These are phyloP conservation scores for Tupiocoris notatus DNA, from an alignment of 2,888 invertebrate genomes.

Conservation along the genomic window DNA sequence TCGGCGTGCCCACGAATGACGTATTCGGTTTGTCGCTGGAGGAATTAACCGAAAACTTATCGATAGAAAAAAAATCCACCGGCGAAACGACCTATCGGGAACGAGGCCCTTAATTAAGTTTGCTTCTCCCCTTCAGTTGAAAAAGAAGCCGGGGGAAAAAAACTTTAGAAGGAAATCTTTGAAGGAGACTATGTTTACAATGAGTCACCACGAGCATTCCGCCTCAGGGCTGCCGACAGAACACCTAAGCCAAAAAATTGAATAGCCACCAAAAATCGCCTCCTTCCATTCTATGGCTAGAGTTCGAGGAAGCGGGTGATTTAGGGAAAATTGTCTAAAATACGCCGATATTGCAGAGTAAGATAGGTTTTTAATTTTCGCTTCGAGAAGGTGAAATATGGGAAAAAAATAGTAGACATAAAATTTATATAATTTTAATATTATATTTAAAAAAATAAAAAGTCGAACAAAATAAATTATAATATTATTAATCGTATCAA, in stretches of 20 bases:
- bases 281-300: not conserved
- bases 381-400: no score
- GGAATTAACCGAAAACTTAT: not conserved
- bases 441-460: no score
- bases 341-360: not conserved
- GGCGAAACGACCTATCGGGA: not conserved
- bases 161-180: not conserved
- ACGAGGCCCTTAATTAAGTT: not conserved
- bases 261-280: slow-evolving; percentile 31
- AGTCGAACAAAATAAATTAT: no score
- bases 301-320: not conserved
- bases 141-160: not conserved
- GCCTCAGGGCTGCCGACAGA: not conserved
- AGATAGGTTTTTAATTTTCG: no score
- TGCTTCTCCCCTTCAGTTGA: not conserved
- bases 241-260: slow-evolving; percentile 34
- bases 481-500: no score
- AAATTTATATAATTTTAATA: no score
- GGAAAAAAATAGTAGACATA: no score
- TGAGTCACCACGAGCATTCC: not conserved
- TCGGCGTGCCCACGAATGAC: not conserved
- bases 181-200: not conserved
- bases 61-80: not conserved
- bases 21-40: not conserved
- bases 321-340: not conserved